Evolutionary conservation across 2,113 vertebrate genomes (phyloP).

Genomic region (Apodemus speciosus): DNA sequence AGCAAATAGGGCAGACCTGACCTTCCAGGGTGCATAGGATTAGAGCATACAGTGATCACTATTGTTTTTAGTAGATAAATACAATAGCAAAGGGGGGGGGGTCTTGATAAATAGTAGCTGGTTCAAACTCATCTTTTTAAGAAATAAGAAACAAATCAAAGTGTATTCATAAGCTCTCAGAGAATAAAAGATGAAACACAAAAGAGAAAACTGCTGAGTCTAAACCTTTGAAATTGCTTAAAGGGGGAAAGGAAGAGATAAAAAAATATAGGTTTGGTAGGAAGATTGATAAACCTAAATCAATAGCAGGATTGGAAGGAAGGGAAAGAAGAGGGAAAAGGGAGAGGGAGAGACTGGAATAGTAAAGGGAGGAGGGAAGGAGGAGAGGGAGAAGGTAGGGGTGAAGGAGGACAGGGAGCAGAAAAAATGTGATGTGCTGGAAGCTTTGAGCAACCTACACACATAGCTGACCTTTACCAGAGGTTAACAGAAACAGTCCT

Average conservation of each 20-base stretch:
- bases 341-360: too few relatives aligned
- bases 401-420: background rate
- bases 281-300: background rate
- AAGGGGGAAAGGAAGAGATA: background rate
- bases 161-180: background rate
- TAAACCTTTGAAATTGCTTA: background rate
- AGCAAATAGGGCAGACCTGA: conserved; percentile 1
- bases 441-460: background rate
- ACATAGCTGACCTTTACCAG: background rate
- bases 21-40: background rate
- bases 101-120: background rate
- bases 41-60: background rate
- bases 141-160: background rate
- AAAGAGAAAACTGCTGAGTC: background rate
- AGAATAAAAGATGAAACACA: background rate
- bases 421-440: too few relatives aligned
- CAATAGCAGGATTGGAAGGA: background rate
- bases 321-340: too few relatives aligned
- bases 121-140: background rate
- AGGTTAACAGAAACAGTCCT: background rate
- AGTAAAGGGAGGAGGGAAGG: fast-evolving
- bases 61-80: background rate
- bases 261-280: background rate
- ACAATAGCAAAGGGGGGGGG: background rate
- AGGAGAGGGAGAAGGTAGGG: background rate